Evolutionary conservation across 30 jellyfish, hydroid and myxozoan species (phyloP).

Genomic region (Hydractinia symbiolongicarpus): DNA sequence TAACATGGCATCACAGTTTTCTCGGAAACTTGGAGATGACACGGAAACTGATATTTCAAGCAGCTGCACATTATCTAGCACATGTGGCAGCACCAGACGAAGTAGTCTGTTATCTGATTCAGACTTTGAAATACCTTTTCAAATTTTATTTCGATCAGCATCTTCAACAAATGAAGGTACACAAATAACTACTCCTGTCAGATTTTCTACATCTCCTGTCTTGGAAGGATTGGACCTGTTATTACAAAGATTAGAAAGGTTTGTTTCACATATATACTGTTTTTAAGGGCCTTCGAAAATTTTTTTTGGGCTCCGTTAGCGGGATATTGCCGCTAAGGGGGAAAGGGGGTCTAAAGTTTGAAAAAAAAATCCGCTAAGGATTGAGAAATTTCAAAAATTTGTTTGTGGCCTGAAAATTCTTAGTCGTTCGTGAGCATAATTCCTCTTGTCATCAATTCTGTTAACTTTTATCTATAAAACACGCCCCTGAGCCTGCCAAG

Average conservation of each 20-base stretch:
- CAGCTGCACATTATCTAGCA: constrained; percentile 4
- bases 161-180: neutral
- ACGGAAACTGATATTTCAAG: neutral
- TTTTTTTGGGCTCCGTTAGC: too few relatives aligned
- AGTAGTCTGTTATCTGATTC: constrained; percentile 9
- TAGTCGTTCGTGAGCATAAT: too few relatives aligned
- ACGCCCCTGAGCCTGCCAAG: too few relatives aligned
- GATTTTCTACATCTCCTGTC: constrained; percentile 1
- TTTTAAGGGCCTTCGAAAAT: too few relatives aligned
- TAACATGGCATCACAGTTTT: neutral
- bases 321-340: too few relatives aligned
- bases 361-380: too few relatives aligned
- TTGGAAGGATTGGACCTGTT: neutral
- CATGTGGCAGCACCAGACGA: neutral
- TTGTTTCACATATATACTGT: neutral
- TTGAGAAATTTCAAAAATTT: too few relatives aligned
- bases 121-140: constrained; percentile 13
- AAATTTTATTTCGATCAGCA: neutral
- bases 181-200: neutral
- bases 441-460: too few relatives aligned
- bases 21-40: neutral
- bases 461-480: too few relatives aligned
- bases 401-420: too few relatives aligned
- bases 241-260: constrained; percentile 1
- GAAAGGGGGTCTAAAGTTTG: too few relatives aligned